These are phyloP conservation scores for Epinotia bilunana DNA, from an alignment of 2,888 invertebrate species.

Conservation along the genomic window DNA sequence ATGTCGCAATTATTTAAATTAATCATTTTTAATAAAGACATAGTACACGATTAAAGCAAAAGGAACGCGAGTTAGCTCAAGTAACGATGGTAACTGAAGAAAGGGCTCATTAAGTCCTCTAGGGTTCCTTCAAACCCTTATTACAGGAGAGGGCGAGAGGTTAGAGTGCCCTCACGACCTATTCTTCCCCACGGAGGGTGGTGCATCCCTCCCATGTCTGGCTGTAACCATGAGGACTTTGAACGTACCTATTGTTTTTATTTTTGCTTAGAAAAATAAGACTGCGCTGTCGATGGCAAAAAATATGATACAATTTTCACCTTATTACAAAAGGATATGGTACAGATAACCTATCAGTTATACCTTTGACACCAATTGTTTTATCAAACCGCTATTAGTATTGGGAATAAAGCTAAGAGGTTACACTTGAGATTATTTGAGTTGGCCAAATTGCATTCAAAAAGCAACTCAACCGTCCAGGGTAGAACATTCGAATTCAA, in stretches of 20 bases:
- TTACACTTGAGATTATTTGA: too few relatives aligned
- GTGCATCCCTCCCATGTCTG: slow-evolving; percentile 43
- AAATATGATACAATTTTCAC: too few relatives aligned
- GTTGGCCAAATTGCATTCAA: too few relatives aligned
- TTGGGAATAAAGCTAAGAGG: too few relatives aligned
- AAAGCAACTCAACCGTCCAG: too few relatives aligned
- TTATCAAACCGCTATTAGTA: too few relatives aligned
- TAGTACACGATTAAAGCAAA: slow-evolving; percentile 35
- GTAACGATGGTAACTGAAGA: slow-evolving; percentile 49
- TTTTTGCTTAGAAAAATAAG: slow-evolving; percentile 5
- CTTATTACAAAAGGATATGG: too few relatives aligned
- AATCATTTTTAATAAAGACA: slow-evolving; percentile 31
- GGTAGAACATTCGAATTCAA: too few relatives aligned
- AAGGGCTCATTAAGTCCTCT: slow-evolving; percentile 72
- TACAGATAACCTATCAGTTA: too few relatives aligned
- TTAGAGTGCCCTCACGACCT: slow-evolving; percentile 57
- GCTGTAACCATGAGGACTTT: slow-evolving; percentile 40
- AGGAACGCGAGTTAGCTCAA: slow-evolving; percentile 41
- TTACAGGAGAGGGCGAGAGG: slow-evolving; percentile 64
- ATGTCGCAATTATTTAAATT: slow-evolving; percentile 6
- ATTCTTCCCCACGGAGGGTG: slow-evolving; percentile 46
- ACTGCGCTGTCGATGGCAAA: background rate
- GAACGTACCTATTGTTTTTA: slow-evolving; percentile 33
- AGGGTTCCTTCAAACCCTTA: slow-evolving; percentile 66
- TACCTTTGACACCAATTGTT: too few relatives aligned